Evolutionary conservation across 2,888 invertebrate species (phyloP).

Genomic region (Allolobophora icterica): DNA sequence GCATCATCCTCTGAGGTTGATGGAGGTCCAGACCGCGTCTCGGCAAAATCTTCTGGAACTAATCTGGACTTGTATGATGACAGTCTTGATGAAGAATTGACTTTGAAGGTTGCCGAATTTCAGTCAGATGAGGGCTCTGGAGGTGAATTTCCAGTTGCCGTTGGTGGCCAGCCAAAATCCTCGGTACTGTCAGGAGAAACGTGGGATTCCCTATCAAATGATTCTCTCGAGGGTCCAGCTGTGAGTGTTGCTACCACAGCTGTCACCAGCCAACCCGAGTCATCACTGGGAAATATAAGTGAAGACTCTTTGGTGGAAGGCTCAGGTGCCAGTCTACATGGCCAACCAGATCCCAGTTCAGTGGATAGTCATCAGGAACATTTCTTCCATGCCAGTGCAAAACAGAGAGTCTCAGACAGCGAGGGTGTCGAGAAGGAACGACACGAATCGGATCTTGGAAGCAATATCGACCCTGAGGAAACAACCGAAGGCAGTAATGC

Average conservation of each 20-base stretch:
- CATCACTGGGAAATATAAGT: constrained; percentile 13
- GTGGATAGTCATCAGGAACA: neutral
- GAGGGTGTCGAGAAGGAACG: neutral
- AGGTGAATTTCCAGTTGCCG: neutral
- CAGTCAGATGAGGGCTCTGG: constrained; percentile 18
- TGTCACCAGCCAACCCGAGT: neutral
- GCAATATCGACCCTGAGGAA: neutral
- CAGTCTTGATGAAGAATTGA: constrained; percentile 20
- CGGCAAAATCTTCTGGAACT: neutral
- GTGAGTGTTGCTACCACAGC: neutral
- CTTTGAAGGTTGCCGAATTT: constrained; percentile 23
- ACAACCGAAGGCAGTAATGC: neutral
- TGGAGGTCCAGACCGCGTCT: neutral
- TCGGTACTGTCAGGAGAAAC: neutral
- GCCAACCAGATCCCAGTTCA: neutral
- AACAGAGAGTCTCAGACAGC: neutral
- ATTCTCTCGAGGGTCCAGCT: constrained; percentile 7
- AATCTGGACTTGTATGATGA: constrained; percentile 7
- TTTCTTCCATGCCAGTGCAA: neutral
- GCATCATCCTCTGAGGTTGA: neutral
- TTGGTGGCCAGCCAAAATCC: neutral
- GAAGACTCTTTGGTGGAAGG: constrained; percentile 18
- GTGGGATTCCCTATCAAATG: constrained; percentile 13
- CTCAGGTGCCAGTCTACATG: neutral
- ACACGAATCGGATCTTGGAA: neutral